Evolutionary conservation across 1,140 invertebrate species (phyloP).

Genomic region (Brachionus angularis): DNA sequence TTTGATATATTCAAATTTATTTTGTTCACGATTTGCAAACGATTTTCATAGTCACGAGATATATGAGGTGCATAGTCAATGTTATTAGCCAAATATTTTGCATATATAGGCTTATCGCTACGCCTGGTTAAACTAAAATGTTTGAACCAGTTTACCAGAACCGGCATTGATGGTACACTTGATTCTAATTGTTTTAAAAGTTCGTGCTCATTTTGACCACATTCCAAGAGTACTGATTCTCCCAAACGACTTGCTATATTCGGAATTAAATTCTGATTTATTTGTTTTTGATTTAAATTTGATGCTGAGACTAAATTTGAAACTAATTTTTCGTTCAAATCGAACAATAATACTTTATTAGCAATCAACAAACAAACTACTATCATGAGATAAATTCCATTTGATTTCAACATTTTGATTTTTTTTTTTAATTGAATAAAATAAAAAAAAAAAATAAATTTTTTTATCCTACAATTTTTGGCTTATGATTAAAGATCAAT

Average conservation of each 20-base stretch:
- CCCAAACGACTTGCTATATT: conserved; percentile 30
- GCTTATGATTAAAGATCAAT: too few species aligned
- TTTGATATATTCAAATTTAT: conserved; percentile 30
- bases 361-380: not conserved
- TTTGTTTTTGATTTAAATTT: not conserved
- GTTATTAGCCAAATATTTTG: conserved; percentile 41
- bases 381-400: not conserved
- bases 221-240: conserved; percentile 17
- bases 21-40: conserved; percentile 34
- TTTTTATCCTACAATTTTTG: too few species aligned
- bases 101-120: conserved; percentile 40
- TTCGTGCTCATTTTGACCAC: conserved; percentile 21
- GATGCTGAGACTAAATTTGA: not conserved
- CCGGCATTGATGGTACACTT: conserved; percentile 21
- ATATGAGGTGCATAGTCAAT: conserved; percentile 42
- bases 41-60: conserved; percentile 13
- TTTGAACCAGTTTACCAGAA: conserved; percentile 43
- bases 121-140: conserved; percentile 24
- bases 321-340: not conserved
- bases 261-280: too few species aligned
- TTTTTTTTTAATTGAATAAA: too few species aligned
- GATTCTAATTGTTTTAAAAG: conserved; percentile 25
- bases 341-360: not conserved
- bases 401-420: too few species aligned
- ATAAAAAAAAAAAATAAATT: too few species aligned